phyloP scores from a whole-genome alignment of 1,140 invertebrate genomes.

The Pseudoatta argentina region DNA sequence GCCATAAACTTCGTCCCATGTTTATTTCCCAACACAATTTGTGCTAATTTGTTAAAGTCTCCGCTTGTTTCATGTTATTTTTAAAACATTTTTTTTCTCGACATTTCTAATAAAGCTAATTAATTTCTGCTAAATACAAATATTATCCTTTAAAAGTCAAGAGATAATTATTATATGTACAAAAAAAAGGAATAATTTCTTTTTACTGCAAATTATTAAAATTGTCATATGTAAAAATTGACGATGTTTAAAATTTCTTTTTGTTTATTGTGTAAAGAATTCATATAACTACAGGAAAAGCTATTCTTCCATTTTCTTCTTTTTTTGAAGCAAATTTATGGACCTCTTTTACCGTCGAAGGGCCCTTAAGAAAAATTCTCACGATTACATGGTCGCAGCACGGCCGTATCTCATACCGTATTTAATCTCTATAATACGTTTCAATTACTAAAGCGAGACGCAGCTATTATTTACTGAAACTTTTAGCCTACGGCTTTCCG shows the following conservation, averaged over 20 bases:
- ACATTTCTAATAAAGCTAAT: background rate
- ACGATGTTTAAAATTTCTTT: background rate
- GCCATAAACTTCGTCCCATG: constrained; percentile 6
- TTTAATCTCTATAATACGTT: constrained; percentile 61
- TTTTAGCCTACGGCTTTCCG: constrained; percentile 21
- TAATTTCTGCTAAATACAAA: background rate
- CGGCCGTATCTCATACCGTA: constrained; percentile 28
- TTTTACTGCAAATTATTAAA: background rate
- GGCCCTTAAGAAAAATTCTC: constrained; percentile 36
- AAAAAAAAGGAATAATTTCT: background rate
- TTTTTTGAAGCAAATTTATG: constrained; percentile 23
- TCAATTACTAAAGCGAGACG: constrained; percentile 58
- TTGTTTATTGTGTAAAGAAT: background rate
- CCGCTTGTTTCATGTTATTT: no score
- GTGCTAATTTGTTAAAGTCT: background rate
- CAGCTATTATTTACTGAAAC: constrained; percentile 40
- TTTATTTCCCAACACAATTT: constrained; percentile 38
- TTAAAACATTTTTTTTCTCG: background rate
- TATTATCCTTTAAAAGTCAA: constrained; percentile 7
- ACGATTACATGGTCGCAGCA: constrained; percentile 37
- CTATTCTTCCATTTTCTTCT: background rate
- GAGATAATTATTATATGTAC: background rate
- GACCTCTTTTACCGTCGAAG: background rate
- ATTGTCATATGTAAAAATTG: background rate
- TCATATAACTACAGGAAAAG: background rate